These are phyloP conservation scores for Macrophya annulata DNA, from an alignment of 2,888 invertebrate species.

Conservation along the genomic window DNA sequence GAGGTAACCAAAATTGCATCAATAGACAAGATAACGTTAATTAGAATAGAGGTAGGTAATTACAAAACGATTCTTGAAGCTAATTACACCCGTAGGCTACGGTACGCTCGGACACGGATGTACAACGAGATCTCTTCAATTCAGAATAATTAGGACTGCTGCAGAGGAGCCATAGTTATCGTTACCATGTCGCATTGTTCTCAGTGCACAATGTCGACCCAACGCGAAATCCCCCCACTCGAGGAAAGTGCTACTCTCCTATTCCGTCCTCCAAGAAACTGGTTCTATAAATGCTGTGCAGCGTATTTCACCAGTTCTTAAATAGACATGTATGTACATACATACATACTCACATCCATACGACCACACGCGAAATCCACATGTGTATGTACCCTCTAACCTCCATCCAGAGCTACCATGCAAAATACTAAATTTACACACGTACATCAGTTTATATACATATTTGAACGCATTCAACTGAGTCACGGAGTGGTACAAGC, in stretches of 20 bases:
- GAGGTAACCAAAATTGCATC: not conserved
- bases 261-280: constrained; percentile 38
- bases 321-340: not conserved
- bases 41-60: constrained; percentile 46
- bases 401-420: not conserved
- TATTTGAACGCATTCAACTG: constrained; percentile 15
- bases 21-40: constrained; percentile 34
- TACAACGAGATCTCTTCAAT: constrained; percentile 53
- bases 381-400: not conserved
- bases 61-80: constrained; percentile 43
- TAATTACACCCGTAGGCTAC: constrained; percentile 38
- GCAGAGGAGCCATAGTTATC: constrained; percentile 8
- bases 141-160: constrained; percentile 46
- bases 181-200: constrained; percentile 36
- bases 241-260: constrained; percentile 29
- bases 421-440: constrained; percentile 12
- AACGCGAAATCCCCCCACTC: constrained; percentile 39
- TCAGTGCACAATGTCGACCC: constrained; percentile 39
- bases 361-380: not conserved
- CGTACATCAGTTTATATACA: not conserved
- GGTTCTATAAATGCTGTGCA: constrained; percentile 8
- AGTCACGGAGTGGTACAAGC: not conserved
- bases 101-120: constrained; percentile 45
- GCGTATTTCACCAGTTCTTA: constrained; percentile 25
- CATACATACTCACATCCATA: not conserved